Evolutionary conservation across 1,140 invertebrate genomes (phyloP), one percentile per base, ranked within the genome.

Genomic region (Apocrypta bakeri): DNA sequence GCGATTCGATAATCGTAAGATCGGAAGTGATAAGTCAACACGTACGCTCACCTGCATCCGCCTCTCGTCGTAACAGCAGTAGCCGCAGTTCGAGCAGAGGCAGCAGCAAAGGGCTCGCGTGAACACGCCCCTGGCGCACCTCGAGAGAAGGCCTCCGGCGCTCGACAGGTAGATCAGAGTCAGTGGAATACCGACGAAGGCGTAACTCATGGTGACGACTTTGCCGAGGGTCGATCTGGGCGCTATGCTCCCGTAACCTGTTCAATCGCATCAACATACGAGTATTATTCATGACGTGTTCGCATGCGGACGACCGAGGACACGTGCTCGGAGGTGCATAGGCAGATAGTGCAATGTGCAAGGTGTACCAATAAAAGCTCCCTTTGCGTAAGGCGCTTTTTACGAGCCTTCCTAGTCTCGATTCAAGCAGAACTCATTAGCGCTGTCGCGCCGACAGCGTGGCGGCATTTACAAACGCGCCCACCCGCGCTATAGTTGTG

Each of bases 181-280:
- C 82, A 99, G 90, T 0, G 98, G 98, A 85, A 99, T 98, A 21
- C 98, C 97, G 21, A 98, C 93, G 63, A 96, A 94, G 14, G 97
- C 97, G 91, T 98, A 98, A 9, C 96, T 94, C 89, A 98, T 96
- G 6, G 97, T 98, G 0, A 97, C 95, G 37, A 96, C 93, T 90
- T 97, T 96, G 0, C 97, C 97, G 56, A 96, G 92, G 0, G 95
- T 94, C n/a, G 95, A 96, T 82, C 94, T 94, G 1, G 97, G 97
- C 0, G 96, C 95, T 37, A 98, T 96, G 87, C 97, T 97, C 14
- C 97, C 97, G 89, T 98, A 98, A 87, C 97, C 97, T 97, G 93
- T 25, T 29, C 33, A 24, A 21, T 25, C 21, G 33, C 11, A 72
- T 21, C 33, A 1, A 2, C 2, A 56, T n/a, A 56, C 12, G 2